phyloP scores from a whole-genome alignment of 1,140 invertebrate species.

The Himalopsyche phryganea region DNA sequence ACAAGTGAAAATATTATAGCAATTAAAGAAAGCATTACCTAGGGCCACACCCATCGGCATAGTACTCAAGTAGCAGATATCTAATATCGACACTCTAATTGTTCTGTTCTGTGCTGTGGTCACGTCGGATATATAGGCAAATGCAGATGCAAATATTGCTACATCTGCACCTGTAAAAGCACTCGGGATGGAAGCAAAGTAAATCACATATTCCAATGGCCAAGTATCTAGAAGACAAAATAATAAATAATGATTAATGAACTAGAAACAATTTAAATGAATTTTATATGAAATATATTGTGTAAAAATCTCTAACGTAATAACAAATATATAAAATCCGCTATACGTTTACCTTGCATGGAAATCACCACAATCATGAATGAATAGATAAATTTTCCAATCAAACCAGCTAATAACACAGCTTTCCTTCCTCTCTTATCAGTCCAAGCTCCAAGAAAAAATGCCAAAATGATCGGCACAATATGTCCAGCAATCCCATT shows the following conservation, averaged over 20 bases:
- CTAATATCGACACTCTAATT: slow-evolving; percentile 67
- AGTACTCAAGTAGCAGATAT: slow-evolving; percentile 68
- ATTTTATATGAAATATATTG: too few relatives aligned
- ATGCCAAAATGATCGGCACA: slow-evolving; percentile 67
- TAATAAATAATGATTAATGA: not conserved
- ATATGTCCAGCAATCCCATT: slow-evolving; percentile 67
- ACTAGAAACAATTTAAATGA: too few relatives aligned
- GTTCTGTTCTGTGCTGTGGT: slow-evolving; percentile 61
- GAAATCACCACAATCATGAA: slow-evolving; percentile 67
- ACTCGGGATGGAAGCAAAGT: slow-evolving; percentile 68
- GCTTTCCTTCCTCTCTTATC: slow-evolving; percentile 68
- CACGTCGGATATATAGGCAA: slow-evolving; percentile 72
- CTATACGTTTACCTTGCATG: slow-evolving; percentile 48
- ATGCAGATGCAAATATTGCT: slow-evolving; percentile 69
- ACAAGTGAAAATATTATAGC: too few relatives aligned
- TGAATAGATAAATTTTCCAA: slow-evolving; percentile 71
- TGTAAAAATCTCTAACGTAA: too few relatives aligned
- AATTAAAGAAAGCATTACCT: too few relatives aligned
- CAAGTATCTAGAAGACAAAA: slow-evolving; percentile 49
- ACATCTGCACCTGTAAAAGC: slow-evolving; percentile 69
- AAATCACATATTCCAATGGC: slow-evolving; percentile 71
- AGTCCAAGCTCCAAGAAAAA: slow-evolving; percentile 74
- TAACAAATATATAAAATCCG: too few relatives aligned
- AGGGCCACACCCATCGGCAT: slow-evolving; percentile 71
- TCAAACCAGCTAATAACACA: slow-evolving; percentile 63